Base-by-base conservation (phyloP, 1,140 invertebrate species). In the Nasonia longicornis region DNA sequence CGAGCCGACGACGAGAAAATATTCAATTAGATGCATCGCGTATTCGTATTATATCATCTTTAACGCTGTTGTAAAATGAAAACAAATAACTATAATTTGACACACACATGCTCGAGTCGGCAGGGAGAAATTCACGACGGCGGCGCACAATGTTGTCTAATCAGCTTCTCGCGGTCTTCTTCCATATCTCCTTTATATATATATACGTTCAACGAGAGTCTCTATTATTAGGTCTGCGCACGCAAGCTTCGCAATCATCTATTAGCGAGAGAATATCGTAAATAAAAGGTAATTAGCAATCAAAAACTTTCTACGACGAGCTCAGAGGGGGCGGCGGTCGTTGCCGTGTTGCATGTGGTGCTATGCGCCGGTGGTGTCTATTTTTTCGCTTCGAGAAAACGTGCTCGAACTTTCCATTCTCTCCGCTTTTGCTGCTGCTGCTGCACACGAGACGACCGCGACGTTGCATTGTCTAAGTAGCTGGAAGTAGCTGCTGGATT, bases 321-420 rank as follows among this genome's bases (percentile, higher is more conserved):
- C 45, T 38, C 22, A 63, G 38, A 76, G 52, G 52, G 26, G 16
- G 22, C 12, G 12, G 29, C 31, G 69, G 7, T 42, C 7, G 69
- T 38, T 71, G 20, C 12, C 48, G 2, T 58, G 52, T 58, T 16
- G 52, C 16, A 58, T 58, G 16, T n/a, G 22, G 63, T 31, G 38
- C 6, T 67, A 29, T 29, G 64, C 64, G 64, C 64, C 22, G 64
- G 64, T 67, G 16, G 16, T 20, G 20, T n/a, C 52, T 58, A 42
- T 38, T 71, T 71, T 71, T 71, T 71, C 69, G 64, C 26, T 3
- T 7, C 26, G 6, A 67, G 73, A 63, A 75, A 77, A 77, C 74
- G 74, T 77, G 74, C 74, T 42, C n/a, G 58, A 66, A 77, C 74
- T 77, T 77, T 77, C 74, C 74, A 66, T 77, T 77, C 26, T 31